These are phyloP conservation scores for Leptinotarsa haldemani DNA, from an alignment of 2,888 invertebrate species.

Conservation along the genomic window DNA sequence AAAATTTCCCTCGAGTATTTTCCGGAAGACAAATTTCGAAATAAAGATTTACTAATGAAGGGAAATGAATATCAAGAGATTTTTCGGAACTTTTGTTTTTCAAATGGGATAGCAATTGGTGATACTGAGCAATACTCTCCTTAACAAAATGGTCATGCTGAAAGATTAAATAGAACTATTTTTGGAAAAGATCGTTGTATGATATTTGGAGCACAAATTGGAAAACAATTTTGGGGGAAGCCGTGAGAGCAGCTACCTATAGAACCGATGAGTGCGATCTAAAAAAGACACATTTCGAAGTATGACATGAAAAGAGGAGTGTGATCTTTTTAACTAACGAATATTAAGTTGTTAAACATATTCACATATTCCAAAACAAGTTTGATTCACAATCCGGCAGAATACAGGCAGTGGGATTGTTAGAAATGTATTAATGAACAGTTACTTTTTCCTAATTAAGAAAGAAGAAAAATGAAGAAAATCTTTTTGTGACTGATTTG, in stretches of 20 bases:
- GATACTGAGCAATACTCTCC: neutral
- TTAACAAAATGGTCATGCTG: conserved; percentile 1
- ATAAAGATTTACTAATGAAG: no score
- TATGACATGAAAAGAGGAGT: neutral
- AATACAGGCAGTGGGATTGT: neutral
- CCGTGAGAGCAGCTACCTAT: neutral
- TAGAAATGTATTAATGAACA: neutral
- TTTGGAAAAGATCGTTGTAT: neutral
- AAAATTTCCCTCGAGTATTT: no score
- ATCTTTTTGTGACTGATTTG: no score
- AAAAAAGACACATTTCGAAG: neutral
- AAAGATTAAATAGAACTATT: neutral
- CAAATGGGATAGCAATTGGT: neutral
- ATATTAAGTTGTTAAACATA: neutral
- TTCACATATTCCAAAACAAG: neutral
- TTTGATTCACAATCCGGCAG: neutral
- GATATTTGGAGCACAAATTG: neutral
- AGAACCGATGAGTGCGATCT: neutral
- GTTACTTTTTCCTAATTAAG: no score
- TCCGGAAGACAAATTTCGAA: no score
- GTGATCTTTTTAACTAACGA: neutral
- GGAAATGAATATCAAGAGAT: neutral
- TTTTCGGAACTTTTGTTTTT: neutral
- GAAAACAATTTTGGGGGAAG: conserved; percentile 3
- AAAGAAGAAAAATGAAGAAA: no score